Conservation (phyloP, 1,140 invertebrate genomes). For the Drosophila nigromelanica region DNA sequence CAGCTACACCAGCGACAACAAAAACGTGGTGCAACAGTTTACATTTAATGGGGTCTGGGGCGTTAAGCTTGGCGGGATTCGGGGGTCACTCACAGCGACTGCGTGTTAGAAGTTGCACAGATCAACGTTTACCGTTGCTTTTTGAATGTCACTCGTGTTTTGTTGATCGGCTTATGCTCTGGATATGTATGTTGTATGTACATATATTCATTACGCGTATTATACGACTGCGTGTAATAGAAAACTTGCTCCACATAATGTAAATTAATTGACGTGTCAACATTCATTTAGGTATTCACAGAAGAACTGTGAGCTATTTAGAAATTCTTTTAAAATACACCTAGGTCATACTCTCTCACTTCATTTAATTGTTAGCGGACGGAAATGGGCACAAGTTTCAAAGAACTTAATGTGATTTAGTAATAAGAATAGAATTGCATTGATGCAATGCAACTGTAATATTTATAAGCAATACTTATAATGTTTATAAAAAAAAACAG, state of each 20-base stretch:
- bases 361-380: too few relatives aligned
- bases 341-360: too few relatives aligned
- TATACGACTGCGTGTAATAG: conserved; percentile 14
- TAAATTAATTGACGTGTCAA: conserved; percentile 54
- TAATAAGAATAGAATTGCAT: too few relatives aligned
- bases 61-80: conserved; percentile 39
- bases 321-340: too few relatives aligned
- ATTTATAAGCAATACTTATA: too few relatives aligned
- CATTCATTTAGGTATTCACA: not conserved
- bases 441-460: too few relatives aligned
- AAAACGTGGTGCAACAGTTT: conserved; percentile 70
- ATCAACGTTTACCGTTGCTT: conserved; percentile 55
- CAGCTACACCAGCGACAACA: conserved; percentile 3
- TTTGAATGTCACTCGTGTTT: conserved; percentile 53
- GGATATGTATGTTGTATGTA: conserved; percentile 16
- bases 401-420: too few relatives aligned
- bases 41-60: conserved; percentile 69
- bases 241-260: conserved; percentile 61
- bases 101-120: conserved; percentile 53
- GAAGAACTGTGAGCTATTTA: not conserved
- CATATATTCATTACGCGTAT: too few relatives aligned
- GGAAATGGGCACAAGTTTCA: too few relatives aligned
- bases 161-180: conserved; percentile 28
- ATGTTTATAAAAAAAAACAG: too few relatives aligned
- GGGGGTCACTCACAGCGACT: conserved; percentile 38